phyloP scores from a whole-genome alignment of 2,113 vertebrate genomes.

The Crypturellus undulatus region DNA sequence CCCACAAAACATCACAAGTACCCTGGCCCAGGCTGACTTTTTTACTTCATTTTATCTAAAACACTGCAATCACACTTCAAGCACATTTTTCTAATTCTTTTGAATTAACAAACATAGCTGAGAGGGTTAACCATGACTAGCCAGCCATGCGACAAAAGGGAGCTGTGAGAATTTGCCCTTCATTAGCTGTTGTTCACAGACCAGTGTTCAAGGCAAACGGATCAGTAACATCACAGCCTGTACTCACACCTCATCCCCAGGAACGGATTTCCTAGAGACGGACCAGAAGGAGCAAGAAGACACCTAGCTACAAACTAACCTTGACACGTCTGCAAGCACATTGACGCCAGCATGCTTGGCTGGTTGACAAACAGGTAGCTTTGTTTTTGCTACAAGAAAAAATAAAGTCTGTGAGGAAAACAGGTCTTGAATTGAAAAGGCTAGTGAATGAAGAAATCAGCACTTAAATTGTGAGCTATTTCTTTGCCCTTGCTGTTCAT shows the following conservation, averaged over 20 bases:
- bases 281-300: not conserved
- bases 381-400: not conserved
- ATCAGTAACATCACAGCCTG: not conserved
- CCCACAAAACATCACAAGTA: not conserved
- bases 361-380: not conserved
- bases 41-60: not conserved
- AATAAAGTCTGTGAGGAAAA: not conserved
- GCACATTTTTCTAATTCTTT: not conserved
- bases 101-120: not conserved
- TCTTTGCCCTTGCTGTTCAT: not conserved
- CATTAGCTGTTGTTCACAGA: not conserved
- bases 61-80: not conserved
- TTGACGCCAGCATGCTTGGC: not conserved
- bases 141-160: fast-evolving
- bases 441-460: not conserved
- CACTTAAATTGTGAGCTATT: not conserved
- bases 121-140: not conserved
- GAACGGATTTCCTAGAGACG: not conserved
- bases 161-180: not conserved
- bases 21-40: not conserved
- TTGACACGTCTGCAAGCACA: not conserved
- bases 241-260: not conserved
- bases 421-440: not conserved
- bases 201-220: not conserved
- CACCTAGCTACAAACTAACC: not conserved